Conservation (phyloP, 1,140 invertebrate species). For the Sitobion miscanthi region DNA sequence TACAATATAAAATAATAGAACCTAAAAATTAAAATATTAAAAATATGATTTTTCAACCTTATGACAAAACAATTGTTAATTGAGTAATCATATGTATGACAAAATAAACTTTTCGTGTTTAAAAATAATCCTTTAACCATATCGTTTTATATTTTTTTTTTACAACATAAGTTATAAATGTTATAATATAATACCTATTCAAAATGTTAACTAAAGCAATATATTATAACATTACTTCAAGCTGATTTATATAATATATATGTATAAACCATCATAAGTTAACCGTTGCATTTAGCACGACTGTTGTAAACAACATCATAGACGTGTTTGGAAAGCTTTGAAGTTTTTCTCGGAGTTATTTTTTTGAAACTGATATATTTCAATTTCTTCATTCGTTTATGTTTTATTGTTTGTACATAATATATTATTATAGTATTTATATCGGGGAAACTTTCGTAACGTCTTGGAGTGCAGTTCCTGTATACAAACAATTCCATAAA, state of each 20-base stretch:
- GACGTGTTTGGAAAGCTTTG: not conserved
- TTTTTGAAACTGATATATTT: not conserved
- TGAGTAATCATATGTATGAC: not conserved
- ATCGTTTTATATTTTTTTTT: not conserved
- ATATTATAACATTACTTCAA: not conserved
- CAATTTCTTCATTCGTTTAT: not conserved
- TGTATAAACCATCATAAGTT: not conserved
- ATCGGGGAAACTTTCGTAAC: not conserved
- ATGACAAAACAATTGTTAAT: not conserved
- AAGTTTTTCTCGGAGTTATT: not conserved
- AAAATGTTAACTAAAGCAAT: not conserved
- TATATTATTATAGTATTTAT: not conserved
- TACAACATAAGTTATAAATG: not conserved
- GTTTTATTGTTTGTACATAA: not conserved
- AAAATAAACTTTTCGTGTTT: too few species aligned
- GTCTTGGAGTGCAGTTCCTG: not conserved
- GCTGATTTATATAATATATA: not conserved
- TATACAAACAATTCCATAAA: constrained; percentile 15
- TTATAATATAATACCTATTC: not conserved
- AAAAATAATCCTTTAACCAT: not conserved
- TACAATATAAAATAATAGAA: not conserved
- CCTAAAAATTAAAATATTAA: not conserved
- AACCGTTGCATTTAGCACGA: not conserved
- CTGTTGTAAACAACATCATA: not conserved
- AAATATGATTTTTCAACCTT: not conserved